phyloP scores from a whole-genome alignment of 2,888 invertebrate species.

The Monopis laevigella region DNA sequence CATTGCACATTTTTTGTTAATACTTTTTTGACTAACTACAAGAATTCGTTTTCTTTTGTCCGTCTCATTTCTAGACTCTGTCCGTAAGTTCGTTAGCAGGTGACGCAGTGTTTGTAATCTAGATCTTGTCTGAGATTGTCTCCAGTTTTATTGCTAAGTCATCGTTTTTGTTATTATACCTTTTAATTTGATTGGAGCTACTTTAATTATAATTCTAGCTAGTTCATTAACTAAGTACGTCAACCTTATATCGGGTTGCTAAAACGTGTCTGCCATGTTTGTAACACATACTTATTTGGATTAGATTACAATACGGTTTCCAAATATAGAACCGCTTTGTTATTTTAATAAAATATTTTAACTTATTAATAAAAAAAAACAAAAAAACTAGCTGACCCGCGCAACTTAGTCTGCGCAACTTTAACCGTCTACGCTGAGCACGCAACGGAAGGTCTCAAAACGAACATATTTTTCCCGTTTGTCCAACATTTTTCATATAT shows the following conservation, averaged over 20 bases:
- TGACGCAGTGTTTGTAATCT: constrained; percentile 53
- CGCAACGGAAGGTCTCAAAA: too few relatives aligned
- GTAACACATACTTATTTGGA: not conserved
- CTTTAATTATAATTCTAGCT: not conserved
- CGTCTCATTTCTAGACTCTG: constrained; percentile 36
- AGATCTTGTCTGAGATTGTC: constrained; percentile 62
- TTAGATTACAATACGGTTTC: not conserved
- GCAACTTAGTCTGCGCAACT: too few relatives aligned
- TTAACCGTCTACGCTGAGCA: too few relatives aligned
- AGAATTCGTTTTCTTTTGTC: constrained; percentile 56
- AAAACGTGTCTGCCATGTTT: constrained; percentile 4
- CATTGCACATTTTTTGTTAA: constrained; percentile 42
- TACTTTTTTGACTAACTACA: constrained; percentile 39
- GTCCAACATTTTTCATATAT: too few relatives aligned
- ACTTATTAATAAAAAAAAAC: too few relatives aligned
- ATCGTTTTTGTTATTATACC: constrained; percentile 29
- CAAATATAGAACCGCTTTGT: not conserved
- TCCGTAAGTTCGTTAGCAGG: constrained; percentile 42
- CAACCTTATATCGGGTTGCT: not conserved
- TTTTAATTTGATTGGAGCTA: not conserved
- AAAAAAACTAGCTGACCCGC: too few relatives aligned
- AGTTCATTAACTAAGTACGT: not conserved
- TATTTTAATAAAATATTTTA: too few relatives aligned
- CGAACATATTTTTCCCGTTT: too few relatives aligned
- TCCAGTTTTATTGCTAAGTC: constrained; percentile 49